Conservation (phyloP, 2,113 vertebrate species). For the Danionella cerebrum region DNA sequence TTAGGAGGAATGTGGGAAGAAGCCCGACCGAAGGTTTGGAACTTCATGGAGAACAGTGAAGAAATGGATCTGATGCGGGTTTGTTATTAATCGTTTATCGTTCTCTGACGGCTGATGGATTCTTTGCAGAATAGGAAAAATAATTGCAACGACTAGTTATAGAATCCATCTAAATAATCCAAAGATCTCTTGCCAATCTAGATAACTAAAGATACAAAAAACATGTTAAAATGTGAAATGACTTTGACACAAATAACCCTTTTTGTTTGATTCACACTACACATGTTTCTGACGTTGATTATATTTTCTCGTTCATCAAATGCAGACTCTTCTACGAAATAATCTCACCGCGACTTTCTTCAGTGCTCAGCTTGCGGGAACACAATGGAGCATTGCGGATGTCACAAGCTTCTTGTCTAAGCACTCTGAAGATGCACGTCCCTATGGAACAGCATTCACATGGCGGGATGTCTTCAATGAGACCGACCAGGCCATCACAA, state of each 20-base stretch:
- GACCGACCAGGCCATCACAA: constrained; percentile 80
- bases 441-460: constrained; percentile 62
- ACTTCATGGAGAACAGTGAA: constrained; percentile 84
- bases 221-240: too few species aligned
- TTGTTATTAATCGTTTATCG: constrained; percentile 37
- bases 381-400: constrained; percentile 77
- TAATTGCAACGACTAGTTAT: too few species aligned
- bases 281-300: background rate
- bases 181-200: too few species aligned
- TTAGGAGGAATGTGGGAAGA: constrained; percentile 93
- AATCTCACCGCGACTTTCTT: constrained; percentile 66
- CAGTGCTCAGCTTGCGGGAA: constrained; percentile 60
- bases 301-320: background rate
- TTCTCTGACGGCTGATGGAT: background rate
- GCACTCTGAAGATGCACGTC: constrained; percentile 52
- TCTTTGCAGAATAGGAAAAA: background rate
- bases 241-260: too few species aligned
- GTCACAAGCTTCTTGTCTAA: constrained; percentile 77
- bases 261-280: too few species aligned
- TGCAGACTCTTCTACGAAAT: constrained; percentile 75
- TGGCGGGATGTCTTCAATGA: constrained; percentile 92
- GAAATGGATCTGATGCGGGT: constrained; percentile 89
- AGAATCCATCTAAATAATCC: too few species aligned
- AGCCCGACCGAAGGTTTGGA: constrained; percentile 82
- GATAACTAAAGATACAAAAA: too few species aligned